Evolutionary conservation across 2,113 vertebrate species (phyloP).

Genomic region (Trichomycterus rosablanca): DNA sequence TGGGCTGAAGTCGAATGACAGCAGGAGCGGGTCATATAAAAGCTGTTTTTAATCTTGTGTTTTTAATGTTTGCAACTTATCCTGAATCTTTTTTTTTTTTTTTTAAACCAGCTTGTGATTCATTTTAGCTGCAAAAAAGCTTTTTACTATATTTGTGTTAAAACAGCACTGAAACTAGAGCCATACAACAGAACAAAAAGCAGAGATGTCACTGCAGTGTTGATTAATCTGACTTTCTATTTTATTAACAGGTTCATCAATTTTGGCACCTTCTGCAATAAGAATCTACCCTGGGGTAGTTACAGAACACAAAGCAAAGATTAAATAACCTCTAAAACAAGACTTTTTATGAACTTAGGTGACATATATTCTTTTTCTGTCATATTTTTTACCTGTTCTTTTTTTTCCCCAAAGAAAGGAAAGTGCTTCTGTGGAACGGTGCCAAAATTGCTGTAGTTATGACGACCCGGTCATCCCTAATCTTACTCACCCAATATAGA

Average conservation of each 20-base stretch:
- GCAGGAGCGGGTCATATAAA: background rate
- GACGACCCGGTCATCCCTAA: slow-evolving; percentile 50
- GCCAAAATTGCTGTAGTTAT: slow-evolving; percentile 52
- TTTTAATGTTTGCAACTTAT: too few species aligned
- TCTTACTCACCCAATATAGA: slow-evolving; percentile 59
- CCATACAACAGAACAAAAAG: background rate
- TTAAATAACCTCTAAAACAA: slow-evolving; percentile 3
- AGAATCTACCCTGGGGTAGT: slow-evolving; percentile 1
- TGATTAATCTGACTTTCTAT: slow-evolving; percentile 7
- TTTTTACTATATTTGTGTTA: slow-evolving; percentile 10
- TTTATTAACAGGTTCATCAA: background rate
- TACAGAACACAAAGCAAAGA: background rate
- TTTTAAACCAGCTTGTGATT: slow-evolving; percentile 1
- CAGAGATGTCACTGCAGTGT: background rate
- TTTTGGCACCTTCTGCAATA: slow-evolving; percentile 3
- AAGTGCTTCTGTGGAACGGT: slow-evolving; percentile 24
- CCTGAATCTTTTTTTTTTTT: slow-evolving; percentile 17
- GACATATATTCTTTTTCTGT: slow-evolving; percentile 15
- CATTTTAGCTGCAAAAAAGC: slow-evolving; percentile 14
- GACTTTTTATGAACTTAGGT: slow-evolving; percentile 8
- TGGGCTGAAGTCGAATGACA: slow-evolving; percentile 4
- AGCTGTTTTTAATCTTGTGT: too few species aligned
- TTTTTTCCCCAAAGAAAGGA: slow-evolving; percentile 24
- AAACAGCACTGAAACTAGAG: slow-evolving; percentile 12
- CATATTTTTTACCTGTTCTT: background rate